A percentile compares a stretch with the other conserved stretches of the same genome.
These are phyloP conservation scores for Mystacides longicornis DNA, from an alignment of 2,888 invertebrate genomes.

Conservation along the genomic window DNA sequence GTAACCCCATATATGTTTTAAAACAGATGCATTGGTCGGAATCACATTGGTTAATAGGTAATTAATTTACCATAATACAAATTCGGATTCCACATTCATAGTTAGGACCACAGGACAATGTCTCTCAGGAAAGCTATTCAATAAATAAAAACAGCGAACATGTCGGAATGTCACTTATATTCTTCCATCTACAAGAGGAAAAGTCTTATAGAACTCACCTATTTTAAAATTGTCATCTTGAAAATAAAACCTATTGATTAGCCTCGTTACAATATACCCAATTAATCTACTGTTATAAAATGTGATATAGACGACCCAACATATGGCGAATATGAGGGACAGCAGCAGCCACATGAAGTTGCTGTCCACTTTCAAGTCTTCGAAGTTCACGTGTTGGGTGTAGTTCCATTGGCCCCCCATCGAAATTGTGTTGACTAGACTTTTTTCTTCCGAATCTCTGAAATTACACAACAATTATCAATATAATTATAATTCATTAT, in stretches of 20 bases:
- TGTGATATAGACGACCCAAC: slow-evolving; percentile 90
- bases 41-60: too few species aligned
- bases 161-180: too few species aligned
- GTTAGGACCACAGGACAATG: too few species aligned
- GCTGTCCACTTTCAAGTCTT: slow-evolving; percentile 70
- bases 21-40: too few species aligned
- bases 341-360: slow-evolving; percentile 69
- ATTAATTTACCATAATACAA: too few species aligned
- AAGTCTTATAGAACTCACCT: slow-evolving; percentile 63
- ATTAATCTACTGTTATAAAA: slow-evolving; percentile 92
- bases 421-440: slow-evolving; percentile 12
- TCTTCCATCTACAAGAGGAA: too few species aligned
- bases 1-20: too few species aligned
- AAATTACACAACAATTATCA: too few species aligned
- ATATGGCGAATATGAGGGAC: slow-evolving; percentile 73
- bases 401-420: slow-evolving; percentile 51
- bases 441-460: not conserved
- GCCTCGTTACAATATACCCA: slow-evolving; percentile 82
- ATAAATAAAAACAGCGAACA: too few species aligned
- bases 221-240: slow-evolving; percentile 84
- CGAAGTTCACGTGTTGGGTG: slow-evolving; percentile 52
- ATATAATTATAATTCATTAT: too few species aligned
- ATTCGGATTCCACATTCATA: too few species aligned
- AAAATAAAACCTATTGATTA: slow-evolving; percentile 80
- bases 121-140: too few species aligned